Evolutionary conservation across 1,140 invertebrate species (phyloP), one percentile per base, ranked within the genome.

Genomic region (Cotesia vestalis): DNA sequence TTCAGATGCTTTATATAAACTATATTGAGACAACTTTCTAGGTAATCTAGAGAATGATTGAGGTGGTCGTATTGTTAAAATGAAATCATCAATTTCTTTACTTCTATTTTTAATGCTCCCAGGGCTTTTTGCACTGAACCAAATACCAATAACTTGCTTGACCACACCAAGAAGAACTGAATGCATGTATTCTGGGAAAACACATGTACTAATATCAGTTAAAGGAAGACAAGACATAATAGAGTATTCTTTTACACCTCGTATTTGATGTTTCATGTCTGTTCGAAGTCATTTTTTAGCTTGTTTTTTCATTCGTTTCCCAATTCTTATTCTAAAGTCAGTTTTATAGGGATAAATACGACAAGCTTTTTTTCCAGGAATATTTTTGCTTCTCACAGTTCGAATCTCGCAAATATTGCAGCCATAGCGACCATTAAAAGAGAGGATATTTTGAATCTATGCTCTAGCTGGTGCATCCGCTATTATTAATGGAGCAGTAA

Each of bases 131-230:
- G 20, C 46, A 14, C 14, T 27, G 53, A 61, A 69, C 73, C 68
- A 78, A 1, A 73, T 4, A 38, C 12, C 8, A 35, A 64, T 46
- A 57, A 77, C 69, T 52, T 69, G 76, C 20, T 38, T 57, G 46
- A 70, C 2, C 4, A 74, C 69, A 11, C 77, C 77, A n/a, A 79
- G 53, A 2, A 78, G 12, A 3, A 75, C 66, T 4, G 75, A 76
- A 63, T 79, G 78, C 78, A 79, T 79, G 38, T 76, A 75, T 52
- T 79, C 78, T 3, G 75, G 77, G 11, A 61, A 11, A 27, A 61
- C 59, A 12, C 59, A 61, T 34, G 35, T 61, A 34, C 6, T 5
- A 14, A 61, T 0, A 20, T 17, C 59, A 61, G 34, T 12, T 14
- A 61, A 27, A 27, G 59, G 59, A 17, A 61, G 20, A 27, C 34